A percentile compares a stretch with the other conserved stretches of the same genome.
These are phyloP conservation scores for Morphnarchus princeps DNA, from an alignment of 2,113 vertebrate genomes.

Conservation along the genomic window DNA sequence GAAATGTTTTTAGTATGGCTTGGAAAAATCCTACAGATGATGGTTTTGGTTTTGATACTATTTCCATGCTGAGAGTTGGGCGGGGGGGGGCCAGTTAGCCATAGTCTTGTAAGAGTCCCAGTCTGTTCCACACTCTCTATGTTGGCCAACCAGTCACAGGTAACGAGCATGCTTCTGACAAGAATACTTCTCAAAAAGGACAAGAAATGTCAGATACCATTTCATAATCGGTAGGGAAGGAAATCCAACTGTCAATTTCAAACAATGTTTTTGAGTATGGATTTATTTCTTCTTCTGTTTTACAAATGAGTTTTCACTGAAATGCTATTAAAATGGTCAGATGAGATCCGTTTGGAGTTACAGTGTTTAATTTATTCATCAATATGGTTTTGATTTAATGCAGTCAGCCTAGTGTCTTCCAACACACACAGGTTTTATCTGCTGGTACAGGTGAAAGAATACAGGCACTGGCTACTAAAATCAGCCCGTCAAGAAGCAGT, in stretches of 20 bases:
- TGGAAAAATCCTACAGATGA: neutral
- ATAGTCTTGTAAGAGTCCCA: neutral
- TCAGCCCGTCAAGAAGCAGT: neutral
- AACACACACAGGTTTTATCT: neutral
- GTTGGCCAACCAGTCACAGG: neutral
- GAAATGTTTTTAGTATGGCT: neutral
- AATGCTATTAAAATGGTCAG: neutral
- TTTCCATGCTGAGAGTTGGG: neutral
- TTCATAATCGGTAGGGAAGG: neutral
- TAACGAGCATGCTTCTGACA: neutral
- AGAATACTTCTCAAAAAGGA: neutral
- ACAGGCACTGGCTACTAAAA: neutral
- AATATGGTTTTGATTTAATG: neutral
- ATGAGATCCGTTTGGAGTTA: neutral
- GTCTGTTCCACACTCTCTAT: neutral
- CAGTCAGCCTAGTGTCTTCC: neutral
- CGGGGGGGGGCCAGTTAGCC: neutral
- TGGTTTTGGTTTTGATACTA: neutral
- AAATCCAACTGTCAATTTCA: neutral
- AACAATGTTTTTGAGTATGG: accelerated
- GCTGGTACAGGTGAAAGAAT: neutral
- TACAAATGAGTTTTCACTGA: neutral
- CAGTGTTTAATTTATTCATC: neutral
- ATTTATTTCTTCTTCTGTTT: neutral
- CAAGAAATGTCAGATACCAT: neutral